Base-by-base conservation (phyloP, 2,888 invertebrate species). In the Dasysyrphus albostriatus region DNA sequence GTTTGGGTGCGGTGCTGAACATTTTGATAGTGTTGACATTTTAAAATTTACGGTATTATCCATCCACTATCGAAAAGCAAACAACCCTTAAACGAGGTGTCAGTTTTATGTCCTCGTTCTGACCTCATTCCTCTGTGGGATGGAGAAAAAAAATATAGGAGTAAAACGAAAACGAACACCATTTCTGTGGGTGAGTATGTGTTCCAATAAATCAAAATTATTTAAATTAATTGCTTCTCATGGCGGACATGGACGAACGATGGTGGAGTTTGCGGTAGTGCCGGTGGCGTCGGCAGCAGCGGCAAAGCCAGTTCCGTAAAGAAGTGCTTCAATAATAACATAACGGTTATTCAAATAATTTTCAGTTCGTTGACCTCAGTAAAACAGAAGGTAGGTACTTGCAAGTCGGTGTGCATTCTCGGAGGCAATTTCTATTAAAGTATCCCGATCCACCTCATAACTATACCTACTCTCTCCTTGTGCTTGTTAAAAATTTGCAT, bases 11-110 rank as follows among this genome's bases (percentile, higher is more conserved):
- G 72, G 61, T 54, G 29, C 54, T 47, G 73, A 78, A 73, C 58
- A 83, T 77, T 69, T 83, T 79, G 78, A 83, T 83, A 83, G 74
- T 74, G 79, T 69, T 83, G 78, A 79, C 79, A 79, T 74, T 83
- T 83, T 79, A 70, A 79, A 79, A 83, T 79, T 78, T 83, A 83
- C 78, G 83, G 73, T 83, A 74, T 79, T 61, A 74, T 69, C 78
- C 83, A 69, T 69, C 61, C 78, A 44, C 54, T 79, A 79, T 83
- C 78, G 61, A 67, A 83, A 54, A 54, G 44, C 61, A 54, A 69
- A 61, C 72, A 72, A 72, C 67, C 49, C 49, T 16, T 65, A 49
- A 58, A 19, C 78, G 73, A 39, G 34, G 47, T 67, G 19, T 69
- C 67, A 67, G 74, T 79, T 54, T 83, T 74, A 24, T 79, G 58